Conservation (phyloP, 2,113 vertebrate genomes). For the Myxocyprinus asiaticus region DNA sequence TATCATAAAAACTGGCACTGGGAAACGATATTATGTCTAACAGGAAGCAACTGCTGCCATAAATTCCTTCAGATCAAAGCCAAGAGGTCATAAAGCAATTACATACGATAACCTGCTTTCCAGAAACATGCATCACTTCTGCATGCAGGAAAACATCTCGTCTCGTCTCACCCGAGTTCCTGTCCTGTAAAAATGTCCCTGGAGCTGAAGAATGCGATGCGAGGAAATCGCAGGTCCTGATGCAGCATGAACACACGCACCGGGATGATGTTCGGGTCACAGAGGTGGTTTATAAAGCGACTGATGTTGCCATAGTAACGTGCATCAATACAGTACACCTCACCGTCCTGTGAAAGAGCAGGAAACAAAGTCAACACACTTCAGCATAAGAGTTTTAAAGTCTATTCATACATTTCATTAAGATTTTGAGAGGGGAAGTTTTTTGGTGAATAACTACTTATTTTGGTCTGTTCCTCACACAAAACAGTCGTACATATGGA, state of each 20-base stretch:
- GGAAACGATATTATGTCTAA: neutral
- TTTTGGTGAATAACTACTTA: too few relatives aligned
- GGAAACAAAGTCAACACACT: neutral
- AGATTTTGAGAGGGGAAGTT: too few relatives aligned
- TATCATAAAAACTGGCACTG: too few relatives aligned
- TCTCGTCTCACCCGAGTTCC: constrained; percentile 74
- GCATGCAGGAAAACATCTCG: too few relatives aligned
- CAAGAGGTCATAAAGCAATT: neutral
- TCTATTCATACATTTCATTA: too few relatives aligned
- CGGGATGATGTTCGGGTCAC: constrained; percentile 92
- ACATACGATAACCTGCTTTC: too few relatives aligned
- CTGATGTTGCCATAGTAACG: constrained; percentile 95
- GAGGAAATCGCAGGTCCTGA: constrained; percentile 89
- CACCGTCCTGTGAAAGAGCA: constrained; percentile 79
- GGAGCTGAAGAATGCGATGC: constrained; percentile 94
- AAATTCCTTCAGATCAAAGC: too few relatives aligned
- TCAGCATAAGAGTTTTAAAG: neutral
- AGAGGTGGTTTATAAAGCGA: constrained; percentile 94
- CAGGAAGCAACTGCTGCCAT: neutral
- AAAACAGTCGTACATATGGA: too few relatives aligned
- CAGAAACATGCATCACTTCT: too few relatives aligned
- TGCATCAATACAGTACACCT: constrained; percentile 92
- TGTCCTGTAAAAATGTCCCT: constrained; percentile 78
- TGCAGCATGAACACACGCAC: constrained; percentile 93
- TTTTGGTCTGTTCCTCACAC: too few relatives aligned